Evolutionary conservation across 2,113 vertebrate genomes (phyloP).

Genomic region (Microtus montanus): DNA sequence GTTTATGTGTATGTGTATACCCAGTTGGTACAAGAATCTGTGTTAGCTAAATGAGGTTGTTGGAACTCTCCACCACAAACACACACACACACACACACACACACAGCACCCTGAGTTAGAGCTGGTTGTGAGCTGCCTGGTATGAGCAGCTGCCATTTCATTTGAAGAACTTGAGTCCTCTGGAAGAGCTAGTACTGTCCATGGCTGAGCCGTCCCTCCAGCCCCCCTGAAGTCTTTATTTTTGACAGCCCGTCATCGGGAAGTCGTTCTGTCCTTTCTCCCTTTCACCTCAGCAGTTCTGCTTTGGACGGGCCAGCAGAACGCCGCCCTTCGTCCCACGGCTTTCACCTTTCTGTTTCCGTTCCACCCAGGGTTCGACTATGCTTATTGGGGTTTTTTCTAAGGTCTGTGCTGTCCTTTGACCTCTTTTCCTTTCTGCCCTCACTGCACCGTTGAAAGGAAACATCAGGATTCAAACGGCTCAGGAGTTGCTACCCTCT

Average conservation of each 20-base stretch:
- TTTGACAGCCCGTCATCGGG: not conserved
- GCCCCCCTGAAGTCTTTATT: not conserved
- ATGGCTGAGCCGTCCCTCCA: not conserved
- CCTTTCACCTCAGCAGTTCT: not conserved
- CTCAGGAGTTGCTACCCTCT: slow-evolving; percentile 55
- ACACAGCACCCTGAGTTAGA: not conserved
- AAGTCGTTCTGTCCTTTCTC: not conserved
- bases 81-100: not conserved
- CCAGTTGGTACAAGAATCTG: not conserved
- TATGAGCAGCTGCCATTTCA: not conserved
- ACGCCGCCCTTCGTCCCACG: not conserved
- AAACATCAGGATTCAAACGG: slow-evolving; percentile 57
- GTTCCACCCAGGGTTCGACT: not conserved
- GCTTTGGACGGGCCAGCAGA: not conserved
- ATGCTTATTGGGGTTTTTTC: not conserved
- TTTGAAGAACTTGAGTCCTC: not conserved
- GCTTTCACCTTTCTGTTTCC: not conserved
- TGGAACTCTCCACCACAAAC: too few species aligned
- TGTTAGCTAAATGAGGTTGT: not conserved
- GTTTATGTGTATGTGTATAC: not conserved
- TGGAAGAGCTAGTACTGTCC: not conserved
- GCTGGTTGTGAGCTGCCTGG: not conserved
- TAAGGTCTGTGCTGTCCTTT: not conserved
- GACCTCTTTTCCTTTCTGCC: slow-evolving; percentile 7
- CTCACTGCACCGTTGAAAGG: slow-evolving; percentile 46